Evolutionary conservation across 2,113 vertebrate species (phyloP), one percentile per base, ranked within the genome.

Genomic region (Plestiodon gilberti): DNA sequence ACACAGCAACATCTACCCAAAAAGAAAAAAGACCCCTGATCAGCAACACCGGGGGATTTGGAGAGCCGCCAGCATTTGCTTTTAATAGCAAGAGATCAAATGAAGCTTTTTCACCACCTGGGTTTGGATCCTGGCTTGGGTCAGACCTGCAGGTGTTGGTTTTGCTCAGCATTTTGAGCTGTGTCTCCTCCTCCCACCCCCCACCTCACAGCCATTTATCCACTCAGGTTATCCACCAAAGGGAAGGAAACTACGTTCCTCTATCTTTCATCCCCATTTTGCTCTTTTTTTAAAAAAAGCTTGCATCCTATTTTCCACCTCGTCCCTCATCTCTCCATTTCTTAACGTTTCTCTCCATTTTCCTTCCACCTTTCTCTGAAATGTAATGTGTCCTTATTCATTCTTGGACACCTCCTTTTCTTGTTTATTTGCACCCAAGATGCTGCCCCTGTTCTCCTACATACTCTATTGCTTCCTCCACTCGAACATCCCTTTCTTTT

Each of bases 41-140:
- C 81, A 91, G 88, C 81, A 76, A 84, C 74, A 85, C 78, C 0
- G 0, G 59, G 75, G 80, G 87, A 85, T 89, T 85, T 93, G 82
- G 82, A 73, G 55, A 82, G 86, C 88, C 0, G 0, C 93, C 81
- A 90, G 89, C 90, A 89, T 83, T 57, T 70, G 10, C 81, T 93
- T 90, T 82, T 81, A 90, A 89, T 82, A 40, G 61, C 82, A 81
- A 43, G 52, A 88, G 88, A 88, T 93, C 90, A 93, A 93, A 92
- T 83, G 76, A 43, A 4, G 43, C 89, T 91, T 88, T 86, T 88
- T 86, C 57, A 10, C 15, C 91, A 2, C 38, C 40, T 55, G 83
- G 88, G 30, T 61, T 1, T 0, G 83, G 64, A 90, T 81, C 76
- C 88, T 64, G 64, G 76, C 65, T 7, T 38, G 64, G 86, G 81